Evolutionary conservation across 1,140 invertebrate species (phyloP).

Genomic region (Drosophila nigrodunni): DNA sequence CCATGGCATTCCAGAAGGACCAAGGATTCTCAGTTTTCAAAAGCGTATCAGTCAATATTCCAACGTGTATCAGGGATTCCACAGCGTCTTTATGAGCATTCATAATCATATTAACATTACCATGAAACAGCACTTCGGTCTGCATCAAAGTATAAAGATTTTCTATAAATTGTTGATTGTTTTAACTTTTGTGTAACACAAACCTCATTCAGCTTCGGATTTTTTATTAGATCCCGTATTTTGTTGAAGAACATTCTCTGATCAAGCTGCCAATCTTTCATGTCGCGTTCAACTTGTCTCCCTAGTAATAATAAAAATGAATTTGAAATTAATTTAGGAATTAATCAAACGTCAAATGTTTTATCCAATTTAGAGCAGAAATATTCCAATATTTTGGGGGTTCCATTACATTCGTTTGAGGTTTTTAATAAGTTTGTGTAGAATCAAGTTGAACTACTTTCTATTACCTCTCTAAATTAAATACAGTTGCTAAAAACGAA

Average conservation of each 20-base stretch:
- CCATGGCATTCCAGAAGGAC: slow-evolving; percentile 96
- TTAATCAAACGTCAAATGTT: too few relatives aligned
- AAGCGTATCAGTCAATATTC: slow-evolving; percentile 35
- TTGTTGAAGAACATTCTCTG: slow-evolving; percentile 62
- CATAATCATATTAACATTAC: slow-evolving; percentile 49
- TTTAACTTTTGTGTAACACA: neutral
- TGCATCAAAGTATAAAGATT: slow-evolving; percentile 10
- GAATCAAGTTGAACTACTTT: too few relatives aligned
- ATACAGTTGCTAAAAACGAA: too few relatives aligned
- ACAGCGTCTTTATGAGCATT: slow-evolving; percentile 56
- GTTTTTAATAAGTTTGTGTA: too few relatives aligned
- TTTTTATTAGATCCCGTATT: slow-evolving; percentile 32
- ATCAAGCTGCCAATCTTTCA: slow-evolving; percentile 32
- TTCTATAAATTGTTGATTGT: neutral
- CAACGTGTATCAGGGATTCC: slow-evolving; percentile 52
- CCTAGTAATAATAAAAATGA: slow-evolving; percentile 13
- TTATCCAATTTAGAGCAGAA: neutral
- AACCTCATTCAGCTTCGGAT: slow-evolving; percentile 43
- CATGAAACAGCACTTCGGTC: slow-evolving; percentile 44
- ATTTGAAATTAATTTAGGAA: neutral
- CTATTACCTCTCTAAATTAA: too few relatives aligned
- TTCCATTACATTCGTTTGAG: too few relatives aligned
- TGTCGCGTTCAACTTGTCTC: neutral
- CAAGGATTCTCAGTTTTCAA: slow-evolving; percentile 86
- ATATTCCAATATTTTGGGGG: too few relatives aligned